A percentile compares a stretch with the other conserved stretches of the same genome.
These are phyloP conservation scores for Xylocampa areola DNA, from an alignment of 2,888 invertebrate genomes.

Conservation along the genomic window DNA sequence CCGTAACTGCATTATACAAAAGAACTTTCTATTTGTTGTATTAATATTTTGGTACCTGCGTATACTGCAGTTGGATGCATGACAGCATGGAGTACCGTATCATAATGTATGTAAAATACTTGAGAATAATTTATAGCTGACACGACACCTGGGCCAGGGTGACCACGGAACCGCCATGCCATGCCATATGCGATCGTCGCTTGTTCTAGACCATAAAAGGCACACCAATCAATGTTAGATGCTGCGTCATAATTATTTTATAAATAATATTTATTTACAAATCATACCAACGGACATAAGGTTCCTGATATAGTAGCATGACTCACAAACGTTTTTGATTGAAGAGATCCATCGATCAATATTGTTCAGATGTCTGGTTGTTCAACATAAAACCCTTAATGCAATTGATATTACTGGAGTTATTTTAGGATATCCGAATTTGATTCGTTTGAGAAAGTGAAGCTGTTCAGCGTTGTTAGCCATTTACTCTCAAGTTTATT, in stretches of 20 bases:
- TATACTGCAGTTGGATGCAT: too few relatives aligned
- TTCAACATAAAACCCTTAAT: constrained; percentile 20
- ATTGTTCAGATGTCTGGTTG: constrained; percentile 36
- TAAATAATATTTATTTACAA: constrained; percentile 36
- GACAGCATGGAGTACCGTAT: too few relatives aligned
- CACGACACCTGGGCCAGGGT: not conserved
- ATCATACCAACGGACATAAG: constrained; percentile 8
- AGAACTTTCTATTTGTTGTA: too few relatives aligned
- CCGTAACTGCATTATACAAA: too few relatives aligned
- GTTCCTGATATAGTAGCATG: constrained; percentile 42
- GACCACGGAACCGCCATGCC: not conserved
- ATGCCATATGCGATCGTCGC: too few relatives aligned
- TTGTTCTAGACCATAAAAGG: constrained; percentile 16
- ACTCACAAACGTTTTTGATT: constrained; percentile 29
- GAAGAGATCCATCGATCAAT: constrained; percentile 35
- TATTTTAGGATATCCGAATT: constrained; percentile 22
- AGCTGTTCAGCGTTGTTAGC: constrained; percentile 1
- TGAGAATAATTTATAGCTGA: too few relatives aligned
- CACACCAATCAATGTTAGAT: constrained; percentile 25
- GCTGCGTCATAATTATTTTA: constrained; percentile 33
- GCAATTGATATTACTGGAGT: constrained; percentile 17
- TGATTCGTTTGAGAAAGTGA: constrained; percentile 6
- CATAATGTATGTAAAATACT: too few relatives aligned
- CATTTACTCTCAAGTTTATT: not conserved
- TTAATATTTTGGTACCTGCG: too few relatives aligned